Evolutionary conservation across 2,888 invertebrate species (phyloP).

Genomic region (Villa cingulata): DNA sequence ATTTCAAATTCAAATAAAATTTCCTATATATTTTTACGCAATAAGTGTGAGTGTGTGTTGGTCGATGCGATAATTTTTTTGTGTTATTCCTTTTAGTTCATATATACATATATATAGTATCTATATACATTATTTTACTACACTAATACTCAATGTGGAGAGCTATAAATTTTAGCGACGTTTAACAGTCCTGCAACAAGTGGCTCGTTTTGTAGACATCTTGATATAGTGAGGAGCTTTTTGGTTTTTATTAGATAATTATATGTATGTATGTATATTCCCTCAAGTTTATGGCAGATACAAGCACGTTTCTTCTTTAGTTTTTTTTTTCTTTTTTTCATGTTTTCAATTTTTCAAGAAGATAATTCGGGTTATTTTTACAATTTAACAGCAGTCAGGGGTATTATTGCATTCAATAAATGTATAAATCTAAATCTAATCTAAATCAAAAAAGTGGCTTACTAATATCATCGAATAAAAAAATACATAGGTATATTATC

Average conservation of each 20-base stretch:
- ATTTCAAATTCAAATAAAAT: conserved; percentile 7
- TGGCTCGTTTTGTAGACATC: conserved; percentile 19
- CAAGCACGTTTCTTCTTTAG: conserved; percentile 1
- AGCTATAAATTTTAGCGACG: conserved; percentile 33
- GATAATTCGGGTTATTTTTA: conserved; percentile 4
- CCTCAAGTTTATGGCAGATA: conserved; percentile 9
- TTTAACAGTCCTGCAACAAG: conserved; percentile 36
- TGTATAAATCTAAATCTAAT: not conserved
- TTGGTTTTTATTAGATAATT: conserved; percentile 12
- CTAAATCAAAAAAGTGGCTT: too few relatives aligned
- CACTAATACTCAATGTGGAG: conserved; percentile 8
- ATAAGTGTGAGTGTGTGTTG: not conserved
- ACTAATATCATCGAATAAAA: too few relatives aligned
- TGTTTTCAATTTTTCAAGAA: conserved; percentile 2
- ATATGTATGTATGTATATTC: too few relatives aligned
- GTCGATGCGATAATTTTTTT: not conserved
- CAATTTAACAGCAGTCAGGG: not conserved
- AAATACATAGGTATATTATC: too few relatives aligned
- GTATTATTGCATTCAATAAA: not conserved
- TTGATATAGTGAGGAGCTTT: conserved; percentile 15
- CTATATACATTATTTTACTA: not conserved
- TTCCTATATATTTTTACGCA: not conserved
- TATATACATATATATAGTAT: conserved; percentile 1
- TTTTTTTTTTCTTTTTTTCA: too few relatives aligned
- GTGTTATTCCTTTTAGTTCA: not conserved